Base-by-base conservation (phyloP, 2,888 invertebrate species). In the Bhutanitis thaidina region DNA sequence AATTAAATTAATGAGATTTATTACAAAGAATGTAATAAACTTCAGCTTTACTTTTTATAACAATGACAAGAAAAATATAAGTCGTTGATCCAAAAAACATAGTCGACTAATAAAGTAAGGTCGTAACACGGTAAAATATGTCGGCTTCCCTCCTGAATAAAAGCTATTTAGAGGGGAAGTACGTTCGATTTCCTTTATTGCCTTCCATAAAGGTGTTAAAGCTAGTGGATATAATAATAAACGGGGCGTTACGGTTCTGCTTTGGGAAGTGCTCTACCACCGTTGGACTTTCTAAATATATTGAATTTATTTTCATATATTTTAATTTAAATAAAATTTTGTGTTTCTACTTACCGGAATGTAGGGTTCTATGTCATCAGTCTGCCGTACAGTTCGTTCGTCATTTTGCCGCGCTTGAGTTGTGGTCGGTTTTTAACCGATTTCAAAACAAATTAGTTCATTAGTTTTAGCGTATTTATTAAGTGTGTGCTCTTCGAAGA, bases 161-260 rank as follows among this genome's bases (percentile, higher is more conserved):
- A 45, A 39, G 65, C 67, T 64, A 70, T 71, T 76, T 69, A 65
- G 57, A 69, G 58, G 62, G 68, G 67, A 70, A 75, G 71, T 73
- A 67, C 67, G 68, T 76, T 75, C 76, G 74, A 77, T 74, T 74
- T 71, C 73, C 72, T 71, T 77, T 74, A 77, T 74, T 60, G 61
- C 62, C 57, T 46, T 52, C 56, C 58, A 60, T 61, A 62, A 64
- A 58, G 59, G 63, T 64, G 66, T 64, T 59, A 58, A 58, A 50
- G 54, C 47, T 55, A 44, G 54, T 61, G 56, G 56, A 53, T 60
- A 54, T 60, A 58, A 58, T 58, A 61, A 59, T 44, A 50, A 44
- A 40, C 32, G 43, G 44, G 36, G 36, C 41, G 35, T 38, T 44
- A 50, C 25, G 34, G 34, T 27, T 30, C 34, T 32, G 29, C 43